Percentiles rank a stretch among this genome's conserved stretches.
phyloP scores from a whole-genome alignment of 2,797 vertebrate genomes.

The Hephaestus fuliginosus region DNA sequence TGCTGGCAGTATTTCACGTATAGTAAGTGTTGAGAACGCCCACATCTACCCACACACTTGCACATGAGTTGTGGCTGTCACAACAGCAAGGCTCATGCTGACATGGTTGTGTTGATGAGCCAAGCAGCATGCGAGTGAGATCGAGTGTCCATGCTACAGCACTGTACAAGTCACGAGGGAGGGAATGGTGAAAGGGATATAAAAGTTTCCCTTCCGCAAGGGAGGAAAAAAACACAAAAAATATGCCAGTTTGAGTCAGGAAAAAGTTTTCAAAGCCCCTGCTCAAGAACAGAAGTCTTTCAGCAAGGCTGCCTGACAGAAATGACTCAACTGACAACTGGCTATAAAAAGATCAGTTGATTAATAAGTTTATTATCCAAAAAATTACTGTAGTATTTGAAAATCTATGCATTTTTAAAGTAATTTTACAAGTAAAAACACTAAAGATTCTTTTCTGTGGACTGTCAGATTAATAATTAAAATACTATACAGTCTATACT shows the following conservation, averaged over 20 bases:
- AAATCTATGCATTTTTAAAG: not conserved
- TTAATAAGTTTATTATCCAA: not conserved
- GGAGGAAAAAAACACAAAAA: not conserved
- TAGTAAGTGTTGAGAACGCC: conserved; percentile 29
- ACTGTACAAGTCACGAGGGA: conserved; percentile 17
- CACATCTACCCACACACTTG: conserved; percentile 21
- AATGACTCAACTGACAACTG: not conserved
- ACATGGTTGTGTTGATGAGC: conserved; percentile 55
- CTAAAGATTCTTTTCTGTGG: too few relatives aligned
- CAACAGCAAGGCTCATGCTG: conserved; percentile 40
- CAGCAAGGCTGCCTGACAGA: not conserved
- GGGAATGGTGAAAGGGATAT: not conserved
- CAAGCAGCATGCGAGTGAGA: conserved; percentile 39
- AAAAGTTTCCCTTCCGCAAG: not conserved
- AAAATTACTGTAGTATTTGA: not conserved
- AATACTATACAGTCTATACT: not conserved
- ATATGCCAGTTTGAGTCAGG: not conserved
- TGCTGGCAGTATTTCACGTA: conserved; percentile 43
- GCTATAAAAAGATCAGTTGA: not conserved
- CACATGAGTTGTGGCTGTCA: conserved; percentile 49
- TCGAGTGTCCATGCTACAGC: conserved; percentile 13
- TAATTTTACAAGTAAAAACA: not conserved
- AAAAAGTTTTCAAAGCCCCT: not conserved
- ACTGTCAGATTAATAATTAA: too few relatives aligned
- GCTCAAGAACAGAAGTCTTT: not conserved